Conservation (phyloP, 2,888 invertebrate genomes). For the Lottia scabra region DNA sequence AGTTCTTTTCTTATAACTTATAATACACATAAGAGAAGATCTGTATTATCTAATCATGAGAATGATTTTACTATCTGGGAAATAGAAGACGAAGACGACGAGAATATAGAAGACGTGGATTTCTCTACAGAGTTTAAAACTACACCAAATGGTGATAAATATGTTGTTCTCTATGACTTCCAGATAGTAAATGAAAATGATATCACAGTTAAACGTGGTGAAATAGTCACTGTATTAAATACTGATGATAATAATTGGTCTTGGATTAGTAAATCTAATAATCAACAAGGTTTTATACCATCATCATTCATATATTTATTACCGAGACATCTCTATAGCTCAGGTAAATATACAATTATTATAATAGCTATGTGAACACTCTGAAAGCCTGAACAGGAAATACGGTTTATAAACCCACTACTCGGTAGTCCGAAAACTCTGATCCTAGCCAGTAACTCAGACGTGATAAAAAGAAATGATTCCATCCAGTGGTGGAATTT, state of each 20-base stretch:
- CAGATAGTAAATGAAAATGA: constrained; percentile 94
- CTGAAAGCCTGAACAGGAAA: not conserved
- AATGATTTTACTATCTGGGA: not conserved
- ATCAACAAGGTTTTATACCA: constrained; percentile 95
- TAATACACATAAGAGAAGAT: not conserved
- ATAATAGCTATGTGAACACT: not conserved
- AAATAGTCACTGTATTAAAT: constrained; percentile 95
- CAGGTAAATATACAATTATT: no score
- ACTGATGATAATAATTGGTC: constrained; percentile 97
- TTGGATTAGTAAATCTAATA: constrained; percentile 93
- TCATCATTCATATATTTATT: constrained; percentile 93
- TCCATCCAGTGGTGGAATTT: no score
- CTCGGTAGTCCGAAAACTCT: no score
- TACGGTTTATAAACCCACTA: no score
- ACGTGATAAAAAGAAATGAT: no score
- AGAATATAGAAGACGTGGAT: not conserved
- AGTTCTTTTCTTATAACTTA: constrained; percentile 73
- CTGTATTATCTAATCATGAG: not conserved
- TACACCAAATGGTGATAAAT: constrained; percentile 78
- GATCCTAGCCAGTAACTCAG: no score
- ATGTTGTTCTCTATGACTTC: constrained; percentile 92
- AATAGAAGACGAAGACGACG: not conserved
- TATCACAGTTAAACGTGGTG: constrained; percentile 91
- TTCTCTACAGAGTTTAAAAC: not conserved
- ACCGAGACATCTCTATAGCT: constrained; percentile 14